Evolutionary conservation across 2,113 vertebrate species (phyloP).

Genomic region (Scomber colias): DNA sequence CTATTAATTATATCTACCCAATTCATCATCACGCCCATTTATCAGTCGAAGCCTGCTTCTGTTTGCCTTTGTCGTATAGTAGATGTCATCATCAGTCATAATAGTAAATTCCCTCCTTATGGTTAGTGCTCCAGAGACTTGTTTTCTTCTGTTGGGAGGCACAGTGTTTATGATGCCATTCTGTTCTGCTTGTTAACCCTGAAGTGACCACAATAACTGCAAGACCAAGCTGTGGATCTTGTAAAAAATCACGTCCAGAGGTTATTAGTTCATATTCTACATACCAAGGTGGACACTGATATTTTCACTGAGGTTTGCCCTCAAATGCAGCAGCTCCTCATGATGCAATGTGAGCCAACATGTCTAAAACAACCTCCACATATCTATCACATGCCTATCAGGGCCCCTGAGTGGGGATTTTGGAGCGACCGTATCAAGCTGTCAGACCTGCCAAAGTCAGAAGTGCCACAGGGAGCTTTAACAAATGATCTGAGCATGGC

Average conservation of each 20-base stretch:
- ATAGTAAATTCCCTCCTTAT: background rate
- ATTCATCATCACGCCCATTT: background rate
- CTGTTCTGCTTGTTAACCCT: slow-evolving; percentile 46
- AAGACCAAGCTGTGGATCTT: background rate
- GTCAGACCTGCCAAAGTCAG: slow-evolving; percentile 50
- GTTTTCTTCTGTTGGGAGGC: background rate
- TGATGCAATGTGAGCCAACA: slow-evolving; percentile 61
- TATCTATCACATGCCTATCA: slow-evolving; percentile 51
- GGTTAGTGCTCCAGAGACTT: background rate
- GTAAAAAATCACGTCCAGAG: slow-evolving; percentile 37
- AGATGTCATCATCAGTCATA: slow-evolving; percentile 18
- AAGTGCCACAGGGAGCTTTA: slow-evolving; percentile 62
- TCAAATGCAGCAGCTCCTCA: slow-evolving; percentile 11
- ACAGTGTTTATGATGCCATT: slow-evolving; percentile 25
- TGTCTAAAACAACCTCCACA: slow-evolving; percentile 52
- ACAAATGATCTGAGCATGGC: slow-evolving; percentile 59
- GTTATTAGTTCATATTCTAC: slow-evolving; percentile 42
- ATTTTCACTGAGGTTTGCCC: background rate
- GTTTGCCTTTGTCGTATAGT: background rate
- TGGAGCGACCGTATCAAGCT: slow-evolving; percentile 13
- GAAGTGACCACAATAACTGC: slow-evolving; percentile 41
- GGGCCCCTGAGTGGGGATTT: slow-evolving; percentile 6
- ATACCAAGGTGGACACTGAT: slow-evolving; percentile 42
- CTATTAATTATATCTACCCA: background rate
- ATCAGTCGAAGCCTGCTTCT: background rate